phyloP scores from a whole-genome alignment of 1,140 invertebrate species.

The Drosophila novamexicana region DNA sequence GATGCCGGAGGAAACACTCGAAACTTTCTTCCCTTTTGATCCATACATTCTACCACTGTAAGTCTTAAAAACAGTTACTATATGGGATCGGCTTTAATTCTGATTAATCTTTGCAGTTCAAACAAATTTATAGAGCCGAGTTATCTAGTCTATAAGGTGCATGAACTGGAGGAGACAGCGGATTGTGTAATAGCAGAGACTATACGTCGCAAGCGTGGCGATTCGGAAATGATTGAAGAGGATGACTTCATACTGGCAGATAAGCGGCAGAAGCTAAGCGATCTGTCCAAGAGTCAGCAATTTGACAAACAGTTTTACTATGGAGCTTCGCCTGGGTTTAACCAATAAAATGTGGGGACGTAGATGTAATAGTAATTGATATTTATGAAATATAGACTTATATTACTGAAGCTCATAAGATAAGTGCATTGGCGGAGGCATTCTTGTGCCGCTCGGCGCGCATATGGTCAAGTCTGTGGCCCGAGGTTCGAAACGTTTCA shows the following conservation, averaged over 20 bases:
- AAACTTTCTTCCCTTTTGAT: conserved; percentile 93
- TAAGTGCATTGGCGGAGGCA: conserved; percentile 32
- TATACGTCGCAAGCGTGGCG: conserved; percentile 76
- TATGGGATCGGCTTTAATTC: conserved; percentile 45
- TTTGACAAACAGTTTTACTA: conserved; percentile 70
- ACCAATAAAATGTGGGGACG: conserved; percentile 32
- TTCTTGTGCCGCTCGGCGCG: conserved; percentile 53
- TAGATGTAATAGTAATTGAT: conserved; percentile 35
- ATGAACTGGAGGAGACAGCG: conserved; percentile 48
- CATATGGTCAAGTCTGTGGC: conserved; percentile 67
- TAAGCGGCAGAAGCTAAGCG: conserved; percentile 68
- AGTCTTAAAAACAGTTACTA: conserved; percentile 5
- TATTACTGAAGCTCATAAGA: conserved; percentile 6
- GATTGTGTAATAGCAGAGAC: conserved; percentile 14
- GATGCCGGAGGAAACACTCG: conserved; percentile 85
- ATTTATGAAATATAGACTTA: conserved; percentile 39
- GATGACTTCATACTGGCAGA: conserved; percentile 80
- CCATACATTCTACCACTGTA: conserved; percentile 88
- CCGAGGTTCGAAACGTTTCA: conserved; percentile 85
- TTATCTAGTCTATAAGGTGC: conserved; percentile 61
- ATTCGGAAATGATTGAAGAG: conserved; percentile 77
- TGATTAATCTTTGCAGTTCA: conserved; percentile 35
- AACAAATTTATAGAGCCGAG: conserved; percentile 55
- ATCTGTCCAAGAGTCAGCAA: conserved; percentile 65
- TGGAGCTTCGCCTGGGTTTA: conserved; percentile 67